Percentiles rank a stretch among this genome's conserved stretches.
Evolutionary conservation across 1,140 invertebrate genomes (phyloP).

Genomic region (Holotrichia oblita): DNA sequence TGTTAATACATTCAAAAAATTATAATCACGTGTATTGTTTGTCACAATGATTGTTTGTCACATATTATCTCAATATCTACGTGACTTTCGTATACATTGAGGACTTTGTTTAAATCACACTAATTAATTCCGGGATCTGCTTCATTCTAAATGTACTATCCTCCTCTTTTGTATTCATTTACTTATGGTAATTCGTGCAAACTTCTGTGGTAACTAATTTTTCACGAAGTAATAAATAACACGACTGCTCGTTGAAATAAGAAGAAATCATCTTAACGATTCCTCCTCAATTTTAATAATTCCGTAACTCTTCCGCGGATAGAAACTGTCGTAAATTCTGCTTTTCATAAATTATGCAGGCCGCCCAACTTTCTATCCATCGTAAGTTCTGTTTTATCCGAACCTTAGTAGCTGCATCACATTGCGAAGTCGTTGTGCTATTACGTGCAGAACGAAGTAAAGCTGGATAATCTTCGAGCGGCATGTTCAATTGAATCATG

Average conservation of each 20-base stretch:
- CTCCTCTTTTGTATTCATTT: not conserved
- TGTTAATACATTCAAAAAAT: too few relatives aligned
- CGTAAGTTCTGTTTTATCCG: not conserved
- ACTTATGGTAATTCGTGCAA: not conserved
- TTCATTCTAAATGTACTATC: too few relatives aligned
- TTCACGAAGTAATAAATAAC: not conserved
- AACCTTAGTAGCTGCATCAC: not conserved
- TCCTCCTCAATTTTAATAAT: constrained; percentile 11
- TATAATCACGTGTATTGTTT: too few relatives aligned
- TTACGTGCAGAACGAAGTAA: constrained; percentile 5
- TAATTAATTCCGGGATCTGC: too few relatives aligned
- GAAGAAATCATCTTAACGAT: constrained; percentile 13
- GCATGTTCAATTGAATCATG: constrained; percentile 7
- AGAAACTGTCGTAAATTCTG: not conserved
- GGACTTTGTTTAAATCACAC: too few relatives aligned
- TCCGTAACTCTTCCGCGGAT: not conserved
- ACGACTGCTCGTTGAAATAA: not conserved
- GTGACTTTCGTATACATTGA: too few relatives aligned
- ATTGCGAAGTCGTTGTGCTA: not conserved
- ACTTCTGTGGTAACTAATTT: not conserved
- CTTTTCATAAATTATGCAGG: constrained; percentile 12
- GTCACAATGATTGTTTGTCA: too few relatives aligned
- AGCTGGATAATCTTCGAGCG: constrained; percentile 10
- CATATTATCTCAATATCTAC: too few relatives aligned
- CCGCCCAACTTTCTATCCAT: not conserved